Evolutionary conservation across 2,888 invertebrate genomes (phyloP), one percentile per base, ranked within the genome.

Genomic region (Agonum fuliginosum): DNA sequence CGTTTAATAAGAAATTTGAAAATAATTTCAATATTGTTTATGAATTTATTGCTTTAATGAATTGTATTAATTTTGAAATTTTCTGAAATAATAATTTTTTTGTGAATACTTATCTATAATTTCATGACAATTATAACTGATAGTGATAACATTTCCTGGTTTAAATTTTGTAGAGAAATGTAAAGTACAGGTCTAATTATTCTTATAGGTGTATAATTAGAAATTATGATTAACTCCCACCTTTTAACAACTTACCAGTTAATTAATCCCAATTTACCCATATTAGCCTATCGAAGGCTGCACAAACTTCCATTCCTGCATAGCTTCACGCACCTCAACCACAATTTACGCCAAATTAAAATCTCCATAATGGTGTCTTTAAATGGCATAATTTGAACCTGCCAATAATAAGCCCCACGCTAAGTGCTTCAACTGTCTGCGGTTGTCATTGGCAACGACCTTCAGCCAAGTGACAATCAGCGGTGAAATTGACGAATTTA

Each of bases 401-500:
- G 20, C 20, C 6, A 10, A 20, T 20, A 20, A 20, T 48, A 48
- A 48, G 19, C 48, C 17, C 48, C 12, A 58, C 24, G 19, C 34
- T 27, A 62, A 27, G 62, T 48, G 48, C 20, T 51, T 71, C 6
- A 19, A 17, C 54, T 43, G 46, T 43, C 20, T 41, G 58, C 34
- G 34, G 62, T 62, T 62, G 34, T 62, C 58, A 74, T 46, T 74
- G 74, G 22, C 65, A 30, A 62, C 62, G 62, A 62, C 62, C 46
- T 74, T 74, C 17, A 22, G 24, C 20, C 46, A 0, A 65, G 51
- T 70, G 74, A 51, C 74, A 65, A 46, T 37, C 17, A 48, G 71
- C 30, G 22, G 20, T 46, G 30, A 65, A 65, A 51, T 74, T 65
- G 65, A 62, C 74, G 62, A 74, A 74, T 74, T 74, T 74, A 74